phyloP scores from a whole-genome alignment of 2,797 vertebrate species.

The Diglossa cyanea region DNA sequence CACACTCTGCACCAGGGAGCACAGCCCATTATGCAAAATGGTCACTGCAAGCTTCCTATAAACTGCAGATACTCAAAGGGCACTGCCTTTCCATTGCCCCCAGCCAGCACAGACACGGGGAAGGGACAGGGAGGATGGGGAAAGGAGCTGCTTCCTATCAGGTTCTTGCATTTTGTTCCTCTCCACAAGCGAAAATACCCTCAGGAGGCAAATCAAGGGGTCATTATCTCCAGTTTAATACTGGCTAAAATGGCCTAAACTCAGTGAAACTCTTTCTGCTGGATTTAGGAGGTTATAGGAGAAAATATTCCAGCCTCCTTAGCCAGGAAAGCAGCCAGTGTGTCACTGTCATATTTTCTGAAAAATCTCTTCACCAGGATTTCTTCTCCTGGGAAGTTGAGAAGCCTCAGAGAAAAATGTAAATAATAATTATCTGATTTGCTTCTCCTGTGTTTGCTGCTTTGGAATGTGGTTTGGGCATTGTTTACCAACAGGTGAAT shows the following conservation, averaged over 20 bases:
- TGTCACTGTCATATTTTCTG: too few species aligned
- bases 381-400: too few species aligned
- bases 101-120: not conserved
- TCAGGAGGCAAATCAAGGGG: not conserved
- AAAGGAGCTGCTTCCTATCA: not conserved
- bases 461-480: too few species aligned
- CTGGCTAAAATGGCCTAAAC: not conserved
- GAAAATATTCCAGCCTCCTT: not conserved
- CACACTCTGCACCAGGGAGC: conserved; percentile 30
- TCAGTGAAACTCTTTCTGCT: not conserved
- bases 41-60: not conserved
- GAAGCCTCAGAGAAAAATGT: too few species aligned
- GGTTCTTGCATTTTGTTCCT: not conserved
- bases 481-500: too few species aligned
- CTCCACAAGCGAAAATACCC: not conserved
- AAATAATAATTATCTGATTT: too few species aligned
- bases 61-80: not conserved
- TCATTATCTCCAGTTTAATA: not conserved
- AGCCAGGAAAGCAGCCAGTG: not conserved
- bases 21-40: conserved; percentile 31
- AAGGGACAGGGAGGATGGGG: not conserved
- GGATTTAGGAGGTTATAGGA: not conserved
- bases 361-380: too few species aligned
- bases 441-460: too few species aligned
- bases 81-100: not conserved